Conservation (phyloP, 2,797 vertebrate genomes). For the Ceyx erithaca region DNA sequence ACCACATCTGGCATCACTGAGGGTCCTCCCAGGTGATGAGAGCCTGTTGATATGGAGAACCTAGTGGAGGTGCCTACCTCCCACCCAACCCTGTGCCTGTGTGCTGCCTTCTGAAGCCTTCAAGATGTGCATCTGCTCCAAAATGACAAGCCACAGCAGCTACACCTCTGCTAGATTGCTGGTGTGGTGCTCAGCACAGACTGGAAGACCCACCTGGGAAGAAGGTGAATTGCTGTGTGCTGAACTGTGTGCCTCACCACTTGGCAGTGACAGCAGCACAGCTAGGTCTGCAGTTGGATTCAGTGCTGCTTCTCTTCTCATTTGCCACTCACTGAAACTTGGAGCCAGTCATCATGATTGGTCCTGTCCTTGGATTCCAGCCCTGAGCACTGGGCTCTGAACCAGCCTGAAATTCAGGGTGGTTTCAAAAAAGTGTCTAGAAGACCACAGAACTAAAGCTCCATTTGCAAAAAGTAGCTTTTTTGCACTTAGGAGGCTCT, state of each 20-base stretch:
- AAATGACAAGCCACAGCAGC: not conserved
- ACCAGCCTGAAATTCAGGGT: slow-evolving; percentile 33
- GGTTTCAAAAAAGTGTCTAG: slow-evolving; percentile 46
- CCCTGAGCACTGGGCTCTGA: slow-evolving; percentile 29
- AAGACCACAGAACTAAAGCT: slow-evolving; percentile 41
- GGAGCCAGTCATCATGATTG: slow-evolving; percentile 48
- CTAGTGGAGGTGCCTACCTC: not conserved
- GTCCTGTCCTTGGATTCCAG: slow-evolving; percentile 63
- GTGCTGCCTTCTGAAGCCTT: not conserved
- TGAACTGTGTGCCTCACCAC: not conserved
- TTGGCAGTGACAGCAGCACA: slow-evolving; percentile 48
- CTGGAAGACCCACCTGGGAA: slow-evolving; percentile 22
- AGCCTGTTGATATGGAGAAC: not conserved
- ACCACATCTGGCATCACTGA: not conserved
- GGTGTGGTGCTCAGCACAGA: not conserved
- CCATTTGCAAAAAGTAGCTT: slow-evolving; percentile 57
- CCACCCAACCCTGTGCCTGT: not conserved
- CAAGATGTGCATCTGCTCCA: not conserved
- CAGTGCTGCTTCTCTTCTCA: slow-evolving; percentile 46
- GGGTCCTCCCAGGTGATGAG: not conserved
- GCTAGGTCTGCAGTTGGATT: slow-evolving; percentile 37
- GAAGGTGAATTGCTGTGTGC: slow-evolving; percentile 13
- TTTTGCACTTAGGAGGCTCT: slow-evolving; percentile 30
- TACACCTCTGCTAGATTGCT: not conserved
- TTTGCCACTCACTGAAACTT: slow-evolving; percentile 45